Conservation (phyloP, 2,888 invertebrate species). For the Agrotis ipsilon region DNA sequence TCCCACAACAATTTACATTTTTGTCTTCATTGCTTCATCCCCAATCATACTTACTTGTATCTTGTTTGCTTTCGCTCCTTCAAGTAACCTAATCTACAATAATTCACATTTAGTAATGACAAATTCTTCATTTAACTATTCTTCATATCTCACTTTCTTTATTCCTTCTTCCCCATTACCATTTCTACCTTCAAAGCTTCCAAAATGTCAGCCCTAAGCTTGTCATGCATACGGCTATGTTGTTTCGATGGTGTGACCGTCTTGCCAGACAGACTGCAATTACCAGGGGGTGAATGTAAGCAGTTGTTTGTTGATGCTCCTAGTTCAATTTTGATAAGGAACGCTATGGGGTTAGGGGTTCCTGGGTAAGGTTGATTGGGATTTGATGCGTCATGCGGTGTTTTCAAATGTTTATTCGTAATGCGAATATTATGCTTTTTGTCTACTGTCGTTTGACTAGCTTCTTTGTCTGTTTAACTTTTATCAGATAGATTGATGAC, state of each 20-base stretch:
- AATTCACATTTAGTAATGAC: too few species aligned
- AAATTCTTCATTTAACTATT: background rate
- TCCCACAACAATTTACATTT: too few species aligned
- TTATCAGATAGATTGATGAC: background rate
- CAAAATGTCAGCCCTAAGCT: slow-evolving; percentile 43
- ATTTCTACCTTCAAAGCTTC: background rate
- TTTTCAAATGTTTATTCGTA: background rate
- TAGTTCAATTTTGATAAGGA: slow-evolving; percentile 33
- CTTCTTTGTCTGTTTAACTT: background rate
- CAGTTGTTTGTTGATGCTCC: slow-evolving; percentile 35
- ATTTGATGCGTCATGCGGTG: background rate
- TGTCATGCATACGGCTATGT: slow-evolving; percentile 27
- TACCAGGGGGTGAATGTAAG: slow-evolving; percentile 49
- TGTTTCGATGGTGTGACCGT: slow-evolving; percentile 49
- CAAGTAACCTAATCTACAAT: too few species aligned
- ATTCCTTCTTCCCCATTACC: background rate
- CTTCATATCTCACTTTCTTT: background rate
- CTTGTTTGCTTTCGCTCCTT: too few species aligned
- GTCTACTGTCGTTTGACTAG: background rate
- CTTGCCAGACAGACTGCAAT: slow-evolving; percentile 57
- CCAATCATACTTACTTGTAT: too few species aligned
- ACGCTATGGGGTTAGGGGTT: background rate
- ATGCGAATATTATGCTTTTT: background rate
- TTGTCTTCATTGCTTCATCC: too few species aligned
- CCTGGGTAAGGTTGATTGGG: background rate